Evolutionary conservation across 2,113 vertebrate species (phyloP).

Genomic region (Nestor notabilis): DNA sequence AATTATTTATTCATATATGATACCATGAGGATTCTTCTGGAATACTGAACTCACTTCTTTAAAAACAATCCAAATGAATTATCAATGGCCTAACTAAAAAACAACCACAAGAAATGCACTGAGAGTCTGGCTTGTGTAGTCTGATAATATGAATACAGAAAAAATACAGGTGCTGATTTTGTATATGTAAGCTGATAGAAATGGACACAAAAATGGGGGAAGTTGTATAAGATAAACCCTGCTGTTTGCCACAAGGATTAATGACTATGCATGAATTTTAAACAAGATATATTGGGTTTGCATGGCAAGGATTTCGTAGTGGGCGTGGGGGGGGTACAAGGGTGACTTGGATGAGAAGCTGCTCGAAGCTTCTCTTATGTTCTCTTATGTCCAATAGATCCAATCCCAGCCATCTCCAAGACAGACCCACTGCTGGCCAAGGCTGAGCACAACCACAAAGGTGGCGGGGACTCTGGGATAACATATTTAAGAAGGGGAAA

Average conservation of each 20-base stretch:
- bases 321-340: not conserved
- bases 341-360: not conserved
- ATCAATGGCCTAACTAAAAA: not conserved
- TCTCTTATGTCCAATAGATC: accelerated
- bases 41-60: not conserved
- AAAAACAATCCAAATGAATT: not conserved
- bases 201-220: not conserved
- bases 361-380: not conserved
- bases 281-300: not conserved
- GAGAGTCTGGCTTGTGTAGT: not conserved
- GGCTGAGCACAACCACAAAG: not conserved
- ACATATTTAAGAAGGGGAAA: not conserved
- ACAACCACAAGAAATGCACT: not conserved
- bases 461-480: not conserved
- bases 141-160: not conserved
- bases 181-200: not conserved
- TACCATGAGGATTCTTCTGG: not conserved
- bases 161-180: not conserved
- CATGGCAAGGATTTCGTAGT: not conserved
- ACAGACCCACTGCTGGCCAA: not conserved
- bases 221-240: not conserved
- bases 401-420: not conserved
- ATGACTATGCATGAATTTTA: not conserved
- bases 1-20: not conserved
- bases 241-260: not conserved